A percentile compares a stretch with the other conserved stretches of the same genome.
Evolutionary conservation across 2,888 invertebrate species (phyloP).

Genomic region (Diadegma fenestrale): DNA sequence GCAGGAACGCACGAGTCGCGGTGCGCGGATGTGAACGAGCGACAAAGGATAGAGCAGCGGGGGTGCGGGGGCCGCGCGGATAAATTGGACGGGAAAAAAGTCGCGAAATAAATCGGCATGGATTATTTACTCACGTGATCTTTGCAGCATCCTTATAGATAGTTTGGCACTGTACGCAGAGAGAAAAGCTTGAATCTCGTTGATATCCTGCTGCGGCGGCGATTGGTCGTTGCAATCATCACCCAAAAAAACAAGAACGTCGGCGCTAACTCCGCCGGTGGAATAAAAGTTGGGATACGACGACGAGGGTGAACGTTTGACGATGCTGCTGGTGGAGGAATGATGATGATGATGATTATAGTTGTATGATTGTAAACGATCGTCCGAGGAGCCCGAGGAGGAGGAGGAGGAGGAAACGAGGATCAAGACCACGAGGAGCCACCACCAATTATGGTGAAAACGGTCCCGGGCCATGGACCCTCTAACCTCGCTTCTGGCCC

Average conservation of each 20-base stretch:
- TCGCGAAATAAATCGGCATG: too few species aligned
- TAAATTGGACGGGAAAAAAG: too few species aligned
- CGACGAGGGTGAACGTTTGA: slow-evolving; percentile 1
- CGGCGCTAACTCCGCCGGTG: slow-evolving; percentile 52
- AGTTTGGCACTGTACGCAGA: slow-evolving; percentile 76
- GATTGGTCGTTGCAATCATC: slow-evolving; percentile 78
- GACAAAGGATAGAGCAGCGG: background rate
- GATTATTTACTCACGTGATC: slow-evolving; percentile 81
- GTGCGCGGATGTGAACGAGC: background rate
- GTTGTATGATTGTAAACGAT: slow-evolving; percentile 61
- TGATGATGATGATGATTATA: slow-evolving; percentile 50
- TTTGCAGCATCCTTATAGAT: slow-evolving; percentile 77
- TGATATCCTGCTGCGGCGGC: slow-evolving; percentile 59
- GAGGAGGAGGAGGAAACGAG: slow-evolving; percentile 62
- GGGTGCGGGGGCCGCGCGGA: too few species aligned
- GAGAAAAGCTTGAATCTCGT: slow-evolving; percentile 79
- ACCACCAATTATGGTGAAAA: slow-evolving; percentile 81
- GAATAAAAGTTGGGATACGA: slow-evolving; percentile 2
- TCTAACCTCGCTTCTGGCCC: slow-evolving; percentile 38
- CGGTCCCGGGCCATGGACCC: slow-evolving; percentile 85
- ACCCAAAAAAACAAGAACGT: slow-evolving; percentile 80
- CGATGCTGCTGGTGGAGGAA: slow-evolving; percentile 28
- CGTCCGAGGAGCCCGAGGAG: slow-evolving; percentile 57
- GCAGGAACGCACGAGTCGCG: slow-evolving; percentile 13
- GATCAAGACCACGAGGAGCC: slow-evolving; percentile 79